Percentiles rank a stretch among this genome's conserved stretches.
phyloP scores from a whole-genome alignment of 2,797 vertebrate species.

The Chrosomus eos region DNA sequence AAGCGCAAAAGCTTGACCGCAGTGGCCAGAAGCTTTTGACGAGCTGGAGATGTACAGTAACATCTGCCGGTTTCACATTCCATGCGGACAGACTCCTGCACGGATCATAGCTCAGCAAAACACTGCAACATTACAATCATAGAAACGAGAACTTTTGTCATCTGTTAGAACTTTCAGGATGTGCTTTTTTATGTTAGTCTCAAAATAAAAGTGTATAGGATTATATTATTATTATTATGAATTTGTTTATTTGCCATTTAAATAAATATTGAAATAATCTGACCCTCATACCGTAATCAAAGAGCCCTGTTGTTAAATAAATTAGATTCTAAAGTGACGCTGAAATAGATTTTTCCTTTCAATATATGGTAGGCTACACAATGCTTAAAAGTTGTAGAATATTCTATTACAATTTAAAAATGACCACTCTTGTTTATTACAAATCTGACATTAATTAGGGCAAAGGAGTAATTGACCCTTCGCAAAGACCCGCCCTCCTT shows the following conservation, averaged over 20 bases:
- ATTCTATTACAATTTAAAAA: not conserved
- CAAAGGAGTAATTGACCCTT: conserved; percentile 9
- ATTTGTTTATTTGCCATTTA: not conserved
- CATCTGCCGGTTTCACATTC: conserved; percentile 13
- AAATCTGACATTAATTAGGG: not conserved
- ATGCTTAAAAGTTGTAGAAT: not conserved
- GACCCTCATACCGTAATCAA: not conserved
- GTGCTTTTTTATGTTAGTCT: not conserved
- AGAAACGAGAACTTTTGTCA: not conserved
- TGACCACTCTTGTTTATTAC: not conserved
- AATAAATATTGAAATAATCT: not conserved
- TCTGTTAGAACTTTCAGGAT: not conserved
- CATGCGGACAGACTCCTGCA: not conserved
- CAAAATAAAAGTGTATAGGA: not conserved
- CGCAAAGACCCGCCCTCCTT: too few species aligned
- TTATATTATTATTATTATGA: not conserved
- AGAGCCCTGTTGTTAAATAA: not conserved
- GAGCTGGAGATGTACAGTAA: conserved; percentile 11
- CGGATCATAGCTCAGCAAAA: not conserved
- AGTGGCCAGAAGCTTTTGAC: conserved; percentile 27
- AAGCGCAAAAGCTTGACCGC: conserved; percentile 1
- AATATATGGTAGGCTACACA: not conserved
- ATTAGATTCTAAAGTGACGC: not conserved
- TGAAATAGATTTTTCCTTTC: not conserved
- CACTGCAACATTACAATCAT: not conserved